These are phyloP conservation scores for Liposcelis brunnea DNA, from an alignment of 2,888 invertebrate species.

Conservation along the genomic window DNA sequence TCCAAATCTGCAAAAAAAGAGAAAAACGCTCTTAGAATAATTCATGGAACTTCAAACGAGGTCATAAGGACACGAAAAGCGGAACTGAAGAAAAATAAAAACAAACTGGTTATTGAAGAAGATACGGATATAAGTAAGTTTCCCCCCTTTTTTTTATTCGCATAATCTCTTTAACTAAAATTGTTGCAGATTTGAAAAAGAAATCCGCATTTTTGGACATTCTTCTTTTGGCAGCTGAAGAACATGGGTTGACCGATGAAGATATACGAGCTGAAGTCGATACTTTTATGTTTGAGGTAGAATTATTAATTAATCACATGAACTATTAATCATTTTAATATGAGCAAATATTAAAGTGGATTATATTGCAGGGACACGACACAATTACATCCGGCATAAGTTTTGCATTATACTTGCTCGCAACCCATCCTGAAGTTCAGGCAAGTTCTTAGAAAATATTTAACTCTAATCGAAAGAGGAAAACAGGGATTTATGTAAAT, in stretches of 20 bases:
- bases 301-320: neutral
- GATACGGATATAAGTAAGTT: too few relatives aligned
- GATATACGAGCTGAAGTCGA: neutral
- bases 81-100: too few relatives aligned
- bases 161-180: too few relatives aligned
- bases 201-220: neutral
- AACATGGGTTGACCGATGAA: neutral
- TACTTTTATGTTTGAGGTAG: slow-evolving; percentile 3
- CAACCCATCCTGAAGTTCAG: neutral
- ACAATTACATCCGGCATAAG: neutral
- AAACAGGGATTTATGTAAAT: too few relatives aligned
- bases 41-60: too few relatives aligned
- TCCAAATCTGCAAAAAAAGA: too few relatives aligned
- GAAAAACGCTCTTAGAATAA: too few relatives aligned
- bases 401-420: neutral
- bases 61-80: too few relatives aligned
- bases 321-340: neutral
- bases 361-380: slow-evolving; percentile 1
- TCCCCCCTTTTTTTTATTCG: too few relatives aligned
- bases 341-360: neutral
- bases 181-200: neutral
- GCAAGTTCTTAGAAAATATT: neutral
- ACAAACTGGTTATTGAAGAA: too few relatives aligned
- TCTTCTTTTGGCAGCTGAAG: neutral
- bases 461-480: too few relatives aligned